Conservation (phyloP, 2,888 invertebrate genomes). For the Limnephilus auricula region DNA sequence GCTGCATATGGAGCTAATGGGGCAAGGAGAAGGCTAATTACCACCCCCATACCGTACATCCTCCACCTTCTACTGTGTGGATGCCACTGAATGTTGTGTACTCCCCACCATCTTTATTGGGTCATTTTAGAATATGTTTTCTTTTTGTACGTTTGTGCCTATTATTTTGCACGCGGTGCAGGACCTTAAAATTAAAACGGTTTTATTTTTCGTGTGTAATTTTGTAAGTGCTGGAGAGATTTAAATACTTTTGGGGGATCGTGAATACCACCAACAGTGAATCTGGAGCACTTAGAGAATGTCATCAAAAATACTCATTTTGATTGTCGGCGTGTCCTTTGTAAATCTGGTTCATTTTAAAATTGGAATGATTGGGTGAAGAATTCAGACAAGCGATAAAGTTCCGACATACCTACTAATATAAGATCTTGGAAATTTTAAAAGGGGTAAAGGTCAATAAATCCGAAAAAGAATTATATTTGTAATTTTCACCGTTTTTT, state of each 20-base stretch:
- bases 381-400: too few relatives aligned
- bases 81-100: constrained; percentile 7
- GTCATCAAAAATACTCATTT: too few relatives aligned
- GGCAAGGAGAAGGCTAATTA: constrained; percentile 56
- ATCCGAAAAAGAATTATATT: too few relatives aligned
- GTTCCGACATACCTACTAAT: too few relatives aligned
- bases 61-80: neutral
- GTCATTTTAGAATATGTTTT: neutral
- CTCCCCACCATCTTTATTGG: neutral
- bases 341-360: too few relatives aligned
- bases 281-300: neutral
- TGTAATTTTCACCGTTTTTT: too few relatives aligned
- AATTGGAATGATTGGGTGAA: too few relatives aligned
- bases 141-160: neutral
- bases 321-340: too few relatives aligned
- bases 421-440: too few relatives aligned
- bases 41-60: constrained; percentile 46
- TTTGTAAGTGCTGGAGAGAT: neutral
- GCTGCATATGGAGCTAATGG: constrained; percentile 65
- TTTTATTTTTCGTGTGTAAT: neutral
- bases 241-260: neutral
- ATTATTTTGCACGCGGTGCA: neutral
- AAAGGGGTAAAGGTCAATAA: too few relatives aligned
- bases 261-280: neutral
- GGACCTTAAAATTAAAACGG: neutral